These are phyloP conservation scores for Heterodera schachtii DNA, from an alignment of 1,140 invertebrate genomes.

Conservation along the genomic window DNA sequence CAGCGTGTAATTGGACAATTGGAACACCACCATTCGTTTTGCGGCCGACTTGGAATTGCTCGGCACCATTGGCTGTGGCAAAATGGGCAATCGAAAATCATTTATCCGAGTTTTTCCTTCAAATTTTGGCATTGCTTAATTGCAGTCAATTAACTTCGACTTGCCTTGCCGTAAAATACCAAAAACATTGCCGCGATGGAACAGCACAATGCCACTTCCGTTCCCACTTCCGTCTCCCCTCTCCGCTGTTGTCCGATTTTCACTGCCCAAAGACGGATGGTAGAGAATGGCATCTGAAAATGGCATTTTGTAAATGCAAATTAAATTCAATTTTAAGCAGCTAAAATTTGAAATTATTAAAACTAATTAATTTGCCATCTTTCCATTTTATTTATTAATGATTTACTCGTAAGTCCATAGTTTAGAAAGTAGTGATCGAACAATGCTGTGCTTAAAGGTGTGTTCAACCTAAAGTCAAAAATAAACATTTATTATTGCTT, in stretches of 20 bases:
- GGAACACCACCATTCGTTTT: constrained; percentile 62
- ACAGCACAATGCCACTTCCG: constrained; percentile 45
- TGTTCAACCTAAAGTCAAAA: constrained; percentile 46
- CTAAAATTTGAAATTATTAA: too few species aligned
- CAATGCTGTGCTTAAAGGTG: constrained; percentile 60
- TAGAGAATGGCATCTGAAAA: constrained; percentile 23
- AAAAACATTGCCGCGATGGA: constrained; percentile 63
- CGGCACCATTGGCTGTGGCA: constrained; percentile 46
- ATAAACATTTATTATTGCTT: not conserved
- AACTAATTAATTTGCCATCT: not conserved
- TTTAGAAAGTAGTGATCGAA: constrained; percentile 65
- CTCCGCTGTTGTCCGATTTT: not conserved
- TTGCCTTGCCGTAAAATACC: constrained; percentile 61
- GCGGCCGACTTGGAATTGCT: constrained; percentile 25
- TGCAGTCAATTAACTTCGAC: not conserved
- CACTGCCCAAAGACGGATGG: not conserved
- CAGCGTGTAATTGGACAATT: constrained; percentile 62
- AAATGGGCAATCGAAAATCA: constrained; percentile 63
- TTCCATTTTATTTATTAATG: not conserved
- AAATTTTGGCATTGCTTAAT: not conserved
- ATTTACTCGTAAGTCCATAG: constrained; percentile 60
- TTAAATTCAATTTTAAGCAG: too few species aligned
- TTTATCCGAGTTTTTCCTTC: constrained; percentile 61
- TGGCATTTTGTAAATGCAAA: constrained; percentile 4
- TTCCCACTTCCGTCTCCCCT: not conserved